phyloP scores from a whole-genome alignment of 2,113 vertebrate species.

The Catharus minimus region DNA sequence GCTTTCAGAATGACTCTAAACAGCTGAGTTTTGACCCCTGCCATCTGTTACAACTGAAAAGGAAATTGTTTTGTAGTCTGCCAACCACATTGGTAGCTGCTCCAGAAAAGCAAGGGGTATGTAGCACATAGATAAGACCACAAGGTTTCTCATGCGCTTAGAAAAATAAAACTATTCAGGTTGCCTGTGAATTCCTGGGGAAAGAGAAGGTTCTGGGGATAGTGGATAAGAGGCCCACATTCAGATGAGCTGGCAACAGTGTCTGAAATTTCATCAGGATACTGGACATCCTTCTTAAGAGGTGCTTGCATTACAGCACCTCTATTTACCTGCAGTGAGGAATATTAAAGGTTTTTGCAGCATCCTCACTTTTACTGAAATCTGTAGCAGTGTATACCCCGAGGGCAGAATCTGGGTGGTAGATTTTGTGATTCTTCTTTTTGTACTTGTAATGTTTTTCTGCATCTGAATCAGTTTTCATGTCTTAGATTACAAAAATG shows the following conservation, averaged over 20 bases:
- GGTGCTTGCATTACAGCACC: not conserved
- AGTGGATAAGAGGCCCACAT: not conserved
- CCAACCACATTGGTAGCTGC: not conserved
- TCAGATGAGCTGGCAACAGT: not conserved
- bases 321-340: not conserved
- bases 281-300: not conserved
- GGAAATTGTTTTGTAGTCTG: not conserved
- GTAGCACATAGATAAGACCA: not conserved
- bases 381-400: not conserved
- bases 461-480: not conserved
- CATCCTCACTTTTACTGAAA: not conserved
- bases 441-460: not conserved
- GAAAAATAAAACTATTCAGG: not conserved
- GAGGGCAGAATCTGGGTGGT: not conserved
- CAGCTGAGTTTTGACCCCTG: conserved; percentile 16
- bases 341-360: not conserved
- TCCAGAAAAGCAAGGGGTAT: not conserved
- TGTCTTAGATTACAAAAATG: not conserved
- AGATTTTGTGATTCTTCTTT: not conserved
- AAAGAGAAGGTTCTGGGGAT: not conserved
- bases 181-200: not conserved
- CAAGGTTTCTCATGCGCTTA: not conserved
- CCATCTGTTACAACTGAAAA: not conserved
- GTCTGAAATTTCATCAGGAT: not conserved
- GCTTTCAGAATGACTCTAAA: not conserved